Evolutionary conservation across 2,888 invertebrate genomes (phyloP).

Genomic region (Drosophila niveifrons): DNA sequence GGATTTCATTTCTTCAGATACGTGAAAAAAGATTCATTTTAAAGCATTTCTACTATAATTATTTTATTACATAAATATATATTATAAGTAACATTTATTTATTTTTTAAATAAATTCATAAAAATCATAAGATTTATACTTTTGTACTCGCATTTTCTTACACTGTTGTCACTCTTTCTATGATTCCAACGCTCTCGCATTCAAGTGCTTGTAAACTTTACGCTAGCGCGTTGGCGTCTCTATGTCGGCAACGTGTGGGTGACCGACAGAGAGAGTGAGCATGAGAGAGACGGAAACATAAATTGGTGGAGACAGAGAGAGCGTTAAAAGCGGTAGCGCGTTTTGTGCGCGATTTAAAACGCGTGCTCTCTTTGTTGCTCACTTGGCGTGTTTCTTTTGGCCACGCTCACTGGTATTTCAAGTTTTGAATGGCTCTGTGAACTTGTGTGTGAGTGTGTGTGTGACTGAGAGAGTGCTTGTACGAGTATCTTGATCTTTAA

Average conservation of each 20-base stretch:
- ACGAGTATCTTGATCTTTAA: constrained; percentile 64
- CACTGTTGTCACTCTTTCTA: constrained; percentile 6
- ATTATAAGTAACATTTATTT: too few species aligned
- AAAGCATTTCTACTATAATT: not conserved
- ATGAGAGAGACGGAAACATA: constrained; percentile 1
- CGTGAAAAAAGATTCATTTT: not conserved
- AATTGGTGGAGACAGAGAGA: constrained; percentile 1
- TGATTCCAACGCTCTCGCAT: constrained; percentile 6
- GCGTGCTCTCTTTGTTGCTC: constrained; percentile 36
- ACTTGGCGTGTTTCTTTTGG: constrained; percentile 26
- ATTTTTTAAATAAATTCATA: too few species aligned
- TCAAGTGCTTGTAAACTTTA: constrained; percentile 18
- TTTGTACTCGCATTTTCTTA: not conserved
- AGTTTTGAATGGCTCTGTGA: constrained; percentile 53
- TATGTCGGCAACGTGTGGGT: constrained; percentile 39
- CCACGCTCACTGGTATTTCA: constrained; percentile 71
- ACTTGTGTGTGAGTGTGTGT: constrained; percentile 31
- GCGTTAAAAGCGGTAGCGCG: constrained; percentile 11
- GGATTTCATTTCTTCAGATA: not conserved
- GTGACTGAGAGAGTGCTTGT: constrained; percentile 21
- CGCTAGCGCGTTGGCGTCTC: constrained; percentile 42
- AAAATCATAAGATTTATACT: too few species aligned
- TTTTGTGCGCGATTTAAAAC: constrained; percentile 49
- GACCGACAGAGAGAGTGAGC: constrained; percentile 11
- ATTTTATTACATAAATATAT: not conserved